Conservation (phyloP, 2,888 invertebrate species). For the Lycophotia porphyrea region DNA sequence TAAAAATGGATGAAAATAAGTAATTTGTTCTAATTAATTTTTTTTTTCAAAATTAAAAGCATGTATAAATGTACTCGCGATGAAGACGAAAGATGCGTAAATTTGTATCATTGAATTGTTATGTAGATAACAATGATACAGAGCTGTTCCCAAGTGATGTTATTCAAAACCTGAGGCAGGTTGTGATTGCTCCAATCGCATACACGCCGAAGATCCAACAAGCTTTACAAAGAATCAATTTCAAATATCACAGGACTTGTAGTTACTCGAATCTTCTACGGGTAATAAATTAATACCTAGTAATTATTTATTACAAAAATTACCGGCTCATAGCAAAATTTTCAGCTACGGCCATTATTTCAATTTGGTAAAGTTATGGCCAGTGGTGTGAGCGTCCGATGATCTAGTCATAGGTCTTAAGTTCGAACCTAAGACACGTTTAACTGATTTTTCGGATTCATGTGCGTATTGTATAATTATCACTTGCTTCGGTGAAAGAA, state of each 20-base stretch:
- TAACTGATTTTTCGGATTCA: too few relatives aligned
- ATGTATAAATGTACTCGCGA: conserved; percentile 64
- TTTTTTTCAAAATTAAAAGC: conserved; percentile 44
- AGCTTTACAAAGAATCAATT: conserved; percentile 79
- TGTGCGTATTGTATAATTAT: too few relatives aligned
- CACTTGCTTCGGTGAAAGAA: too few relatives aligned
- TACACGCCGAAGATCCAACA: conserved; percentile 80
- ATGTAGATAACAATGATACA: conserved; percentile 76
- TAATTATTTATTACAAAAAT: neutral
- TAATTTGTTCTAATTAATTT: conserved; percentile 5
- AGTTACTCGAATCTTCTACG: conserved; percentile 78
- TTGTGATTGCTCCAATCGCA: conserved; percentile 75
- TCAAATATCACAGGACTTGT: conserved; percentile 82
- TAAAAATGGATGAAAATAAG: conserved; percentile 55
- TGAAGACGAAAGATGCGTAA: conserved; percentile 82
- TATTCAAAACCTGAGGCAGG: conserved; percentile 79
- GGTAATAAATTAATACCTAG: conserved; percentile 58
- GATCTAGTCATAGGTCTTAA: too few relatives aligned
- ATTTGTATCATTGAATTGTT: conserved; percentile 79
- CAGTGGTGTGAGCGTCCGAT: too few relatives aligned
- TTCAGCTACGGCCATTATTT: neutral
- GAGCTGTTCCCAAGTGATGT: conserved; percentile 79
- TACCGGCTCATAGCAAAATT: neutral
- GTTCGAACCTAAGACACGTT: too few relatives aligned
- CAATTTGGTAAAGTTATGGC: neutral